phyloP scores from a whole-genome alignment of 2,888 invertebrate species.

The Trypoxylon attenuatum region DNA sequence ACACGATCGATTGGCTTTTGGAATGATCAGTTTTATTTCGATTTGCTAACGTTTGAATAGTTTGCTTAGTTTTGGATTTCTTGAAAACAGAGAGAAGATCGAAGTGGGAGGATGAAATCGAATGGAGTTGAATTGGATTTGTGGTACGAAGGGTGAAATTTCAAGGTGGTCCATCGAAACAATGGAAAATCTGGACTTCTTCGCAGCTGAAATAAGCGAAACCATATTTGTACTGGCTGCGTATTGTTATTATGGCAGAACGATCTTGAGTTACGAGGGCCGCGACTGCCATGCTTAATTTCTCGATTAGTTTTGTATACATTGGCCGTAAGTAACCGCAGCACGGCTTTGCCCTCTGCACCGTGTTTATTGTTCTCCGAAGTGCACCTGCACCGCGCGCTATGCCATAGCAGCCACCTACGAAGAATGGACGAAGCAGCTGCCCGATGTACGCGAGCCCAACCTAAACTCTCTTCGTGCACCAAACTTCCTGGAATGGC shows the following conservation, averaged over 20 bases:
- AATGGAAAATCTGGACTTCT: no score
- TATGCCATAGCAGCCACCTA: background rate
- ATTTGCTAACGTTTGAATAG: no score
- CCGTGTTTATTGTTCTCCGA: conserved; percentile 8
- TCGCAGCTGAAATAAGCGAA: no score
- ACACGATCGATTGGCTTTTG: no score
- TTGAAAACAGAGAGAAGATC: no score
- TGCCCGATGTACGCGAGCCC: background rate
- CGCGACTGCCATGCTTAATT: conserved; percentile 3
- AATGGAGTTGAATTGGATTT: no score
- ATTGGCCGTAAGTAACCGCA: background rate
- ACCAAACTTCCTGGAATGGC: background rate
- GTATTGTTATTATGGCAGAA: background rate
- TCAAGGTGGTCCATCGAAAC: no score
- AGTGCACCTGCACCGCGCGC: conserved; percentile 14
- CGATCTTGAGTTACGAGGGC: conserved; percentile 2
- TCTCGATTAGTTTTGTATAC: conserved; percentile 8
- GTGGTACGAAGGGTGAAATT: no score
- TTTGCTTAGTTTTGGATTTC: no score
- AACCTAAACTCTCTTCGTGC: conserved; percentile 3
- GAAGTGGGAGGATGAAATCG: no score
- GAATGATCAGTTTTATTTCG: no score
- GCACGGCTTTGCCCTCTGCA: conserved; percentile 2
- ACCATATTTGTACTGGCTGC: background rate
- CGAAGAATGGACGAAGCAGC: conserved; percentile 1